Evolutionary conservation across 2,888 invertebrate species (phyloP).

Genomic region (Chaitophorus viminalis): DNA sequence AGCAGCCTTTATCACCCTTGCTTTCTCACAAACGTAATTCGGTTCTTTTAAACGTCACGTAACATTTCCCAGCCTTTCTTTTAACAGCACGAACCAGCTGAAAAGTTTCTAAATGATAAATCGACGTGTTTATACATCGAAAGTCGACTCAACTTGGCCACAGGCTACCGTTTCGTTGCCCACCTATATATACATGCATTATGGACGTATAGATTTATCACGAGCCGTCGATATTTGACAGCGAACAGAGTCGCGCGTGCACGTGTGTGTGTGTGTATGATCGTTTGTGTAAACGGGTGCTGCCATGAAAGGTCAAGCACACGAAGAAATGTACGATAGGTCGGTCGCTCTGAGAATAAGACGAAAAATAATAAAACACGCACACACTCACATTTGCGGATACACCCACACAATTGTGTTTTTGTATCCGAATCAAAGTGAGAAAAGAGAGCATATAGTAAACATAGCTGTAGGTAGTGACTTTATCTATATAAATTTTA

Average conservation of each 20-base stretch:
- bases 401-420: background rate
- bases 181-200: background rate
- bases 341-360: background rate
- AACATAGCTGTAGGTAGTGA: too few relatives aligned
- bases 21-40: background rate
- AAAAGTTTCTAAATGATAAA: slow-evolving; percentile 8
- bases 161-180: slow-evolving; percentile 9
- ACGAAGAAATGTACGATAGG: background rate
- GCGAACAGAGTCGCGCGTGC: background rate
- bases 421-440: too few relatives aligned
- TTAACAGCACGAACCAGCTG: background rate
- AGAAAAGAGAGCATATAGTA: background rate
- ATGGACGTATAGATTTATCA: slow-evolving; percentile 22
- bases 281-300: background rate
- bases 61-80: background rate
- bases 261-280: background rate
- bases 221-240: slow-evolving; percentile 17
- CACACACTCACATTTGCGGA: background rate
- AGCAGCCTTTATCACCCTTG: background rate
- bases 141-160: background rate
- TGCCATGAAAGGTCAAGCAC: background rate
- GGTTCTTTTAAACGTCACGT: slow-evolving; percentile 1
- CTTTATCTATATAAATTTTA: too few relatives aligned
- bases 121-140: background rate
- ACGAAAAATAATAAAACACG: background rate